Percentiles rank a stretch among this genome's conserved stretches.
Evolutionary conservation across 2,113 vertebrate genomes (phyloP).

Genomic region (Sorex araneus): DNA sequence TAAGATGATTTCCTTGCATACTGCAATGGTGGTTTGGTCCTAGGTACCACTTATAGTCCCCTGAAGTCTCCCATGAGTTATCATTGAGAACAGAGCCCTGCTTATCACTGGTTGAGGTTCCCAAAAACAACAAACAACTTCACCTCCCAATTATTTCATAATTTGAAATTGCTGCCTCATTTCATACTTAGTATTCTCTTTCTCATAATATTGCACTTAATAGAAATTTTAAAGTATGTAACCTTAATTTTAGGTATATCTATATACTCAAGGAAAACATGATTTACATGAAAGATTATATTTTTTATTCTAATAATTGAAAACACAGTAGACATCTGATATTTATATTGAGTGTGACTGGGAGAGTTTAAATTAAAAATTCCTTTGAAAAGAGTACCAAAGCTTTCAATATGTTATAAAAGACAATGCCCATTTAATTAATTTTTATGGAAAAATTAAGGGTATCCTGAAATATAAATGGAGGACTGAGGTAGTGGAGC

Average conservation of each 20-base stretch:
- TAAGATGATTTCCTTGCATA: too few species aligned
- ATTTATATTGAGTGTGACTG: too few species aligned
- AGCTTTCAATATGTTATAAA: neutral
- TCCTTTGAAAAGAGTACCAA: too few species aligned
- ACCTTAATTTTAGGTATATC: neutral
- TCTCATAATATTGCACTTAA: neutral
- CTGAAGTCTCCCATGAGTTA: too few species aligned
- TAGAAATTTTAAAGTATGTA: neutral
- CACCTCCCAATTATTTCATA: too few species aligned
- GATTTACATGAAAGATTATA: neutral
- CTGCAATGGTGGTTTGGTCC: too few species aligned
- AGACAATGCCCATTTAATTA: neutral
- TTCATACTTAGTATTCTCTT: neutral
- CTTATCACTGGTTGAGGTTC: too few species aligned
- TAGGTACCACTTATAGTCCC: too few species aligned
- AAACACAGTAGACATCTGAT: neutral
- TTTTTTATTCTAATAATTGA: neutral
- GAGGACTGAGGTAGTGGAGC: neutral
- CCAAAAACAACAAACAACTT: too few species aligned
- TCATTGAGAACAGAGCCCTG: too few species aligned
- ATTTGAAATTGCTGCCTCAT: neutral
- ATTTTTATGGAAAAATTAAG: neutral
- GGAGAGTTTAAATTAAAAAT: too few species aligned
- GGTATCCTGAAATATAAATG: neutral
- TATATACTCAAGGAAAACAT: neutral